Conservation (phyloP, 2,888 invertebrate genomes). For the Drymonia ruficornis region DNA sequence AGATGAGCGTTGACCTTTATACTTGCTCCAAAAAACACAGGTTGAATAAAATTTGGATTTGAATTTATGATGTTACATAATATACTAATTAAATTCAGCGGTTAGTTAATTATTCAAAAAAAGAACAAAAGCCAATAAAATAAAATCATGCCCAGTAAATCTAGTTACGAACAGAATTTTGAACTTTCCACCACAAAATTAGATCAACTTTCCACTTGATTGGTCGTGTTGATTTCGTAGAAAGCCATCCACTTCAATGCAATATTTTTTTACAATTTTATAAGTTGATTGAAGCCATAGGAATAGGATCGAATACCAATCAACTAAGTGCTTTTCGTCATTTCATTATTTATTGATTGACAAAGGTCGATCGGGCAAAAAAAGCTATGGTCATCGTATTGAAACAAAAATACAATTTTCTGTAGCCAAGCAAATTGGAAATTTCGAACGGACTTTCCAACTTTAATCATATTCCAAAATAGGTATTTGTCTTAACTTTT, state of each 20-base stretch:
- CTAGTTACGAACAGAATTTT: conserved; percentile 13
- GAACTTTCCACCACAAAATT: too few relatives aligned
- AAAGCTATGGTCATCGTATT: conserved; percentile 26
- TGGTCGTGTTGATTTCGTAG: conserved; percentile 22
- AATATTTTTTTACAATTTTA: conserved; percentile 25
- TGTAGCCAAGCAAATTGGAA: conserved; percentile 23
- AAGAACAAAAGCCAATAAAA: conserved; percentile 22
- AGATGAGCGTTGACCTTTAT: too few relatives aligned
- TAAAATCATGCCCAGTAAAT: conserved; percentile 23
- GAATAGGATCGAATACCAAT: conserved; percentile 40
- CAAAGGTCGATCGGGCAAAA: conserved; percentile 29
- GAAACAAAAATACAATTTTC: conserved; percentile 14
- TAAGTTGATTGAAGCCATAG: conserved; percentile 27
- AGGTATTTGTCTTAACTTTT: conserved; percentile 18
- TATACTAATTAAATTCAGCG: conserved; percentile 10
- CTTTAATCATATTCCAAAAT: conserved; percentile 18
- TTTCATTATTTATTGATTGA: conserved; percentile 43
- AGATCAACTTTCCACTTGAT: conserved; percentile 28
- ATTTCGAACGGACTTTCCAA: conserved; percentile 19
- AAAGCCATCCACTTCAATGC: conserved; percentile 18
- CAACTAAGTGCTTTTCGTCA: conserved; percentile 52
- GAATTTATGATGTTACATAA: too few relatives aligned
- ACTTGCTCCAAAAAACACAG: too few relatives aligned
- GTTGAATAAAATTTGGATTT: too few relatives aligned
- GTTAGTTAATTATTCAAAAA: conserved; percentile 16